Evolutionary conservation across 2,888 invertebrate genomes (phyloP), one percentile per base, ranked within the genome.

Genomic region (Netelia inedita): DNA sequence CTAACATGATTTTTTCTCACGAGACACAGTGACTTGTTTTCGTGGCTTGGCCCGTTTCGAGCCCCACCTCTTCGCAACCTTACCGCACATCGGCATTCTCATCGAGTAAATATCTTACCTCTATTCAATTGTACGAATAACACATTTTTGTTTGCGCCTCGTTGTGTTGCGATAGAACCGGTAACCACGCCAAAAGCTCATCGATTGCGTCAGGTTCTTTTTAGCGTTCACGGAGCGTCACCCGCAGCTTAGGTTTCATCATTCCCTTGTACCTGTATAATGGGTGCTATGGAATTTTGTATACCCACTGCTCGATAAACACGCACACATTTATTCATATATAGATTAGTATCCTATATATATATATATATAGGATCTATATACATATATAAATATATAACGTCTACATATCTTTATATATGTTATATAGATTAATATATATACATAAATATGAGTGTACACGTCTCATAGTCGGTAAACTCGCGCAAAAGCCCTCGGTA

Each of bases 171-270:
- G n/a, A 55, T 55, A 55, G n/a, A 8, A 55, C 8, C 16, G 55
- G 10, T 8, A 21, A 59, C 59, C 59, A 59, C 10, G 59, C 59
- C 19, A 59, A 59, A 59, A 59, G 59, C 59, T 21, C 59, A 28
- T 61, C 35, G 61, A 73, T 74, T 80, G 80, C 80, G 68, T 80
- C 80, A 80, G 80, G 80, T 80, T 73, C 68, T 71, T 71, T 57
- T 72, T 71, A 8, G 50, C 57, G 35, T 71, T 76, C 75, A 65
- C 23, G 50, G 72, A 46, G 65, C 82, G 74, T 76, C 82, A 82
- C 76, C 43, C 8, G 19, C 63, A 55, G 75, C 82, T 82, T 65
- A 76, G 75, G 71, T 82, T 76, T 76, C 82, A 74, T 82, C 82
- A 82, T 82, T 69, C 71, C 19, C 65, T 28, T 14, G 35, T 28